Base-by-base conservation (phyloP, 2,888 invertebrate species). In the Noctua janthina region DNA sequence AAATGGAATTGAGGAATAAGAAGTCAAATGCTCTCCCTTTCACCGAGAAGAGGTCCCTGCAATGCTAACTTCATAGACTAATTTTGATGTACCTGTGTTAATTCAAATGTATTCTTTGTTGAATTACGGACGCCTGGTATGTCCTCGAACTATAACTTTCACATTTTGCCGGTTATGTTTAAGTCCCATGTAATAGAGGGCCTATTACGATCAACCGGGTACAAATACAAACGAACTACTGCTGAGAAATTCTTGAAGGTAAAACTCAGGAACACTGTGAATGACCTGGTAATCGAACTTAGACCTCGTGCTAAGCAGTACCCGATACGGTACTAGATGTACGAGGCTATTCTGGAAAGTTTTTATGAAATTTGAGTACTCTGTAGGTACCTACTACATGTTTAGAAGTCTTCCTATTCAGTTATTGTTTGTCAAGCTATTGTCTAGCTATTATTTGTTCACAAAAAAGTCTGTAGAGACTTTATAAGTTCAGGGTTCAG, bases 341-440 rank as follows among this genome's bases (percentile, higher is more conserved):
- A 62, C 15, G 29, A 62, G 62, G 62, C 2, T 15, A 62, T 62
- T 56, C 17, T 23, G 17, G 7, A 75, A 62, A n/a, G 8, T 39
- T 64, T 56, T 29, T 23, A 13, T 20, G 15, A 69, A 7, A 68
- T 68, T 23, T 20, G 29, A 56, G 10, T 54, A 54, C 8, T 39
- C 13, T 59, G 17, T 20, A 23, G 5, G 20, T 29, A 43, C 1
- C 11, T 39, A 8, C n/a, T n/a, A 20, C 1, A 8, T 17, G 8
- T 23, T 70, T 77, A 20, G 6, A 17, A 15, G 66, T 39, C 23
- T 83, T 80, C 23, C 20, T 59, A 43, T 80, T 76, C 23, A 49
- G 13, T 20, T 56, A 29, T 76, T 76, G 54, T 83, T 49, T 23
- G 62, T 13, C 10, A 15, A 10, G 43, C 1, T 20, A 43, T 79